A percentile compares a stretch with the other conserved stretches of the same genome.
phyloP scores from a whole-genome alignment of 2,888 invertebrate species.

The Nyleta sp. region DNA sequence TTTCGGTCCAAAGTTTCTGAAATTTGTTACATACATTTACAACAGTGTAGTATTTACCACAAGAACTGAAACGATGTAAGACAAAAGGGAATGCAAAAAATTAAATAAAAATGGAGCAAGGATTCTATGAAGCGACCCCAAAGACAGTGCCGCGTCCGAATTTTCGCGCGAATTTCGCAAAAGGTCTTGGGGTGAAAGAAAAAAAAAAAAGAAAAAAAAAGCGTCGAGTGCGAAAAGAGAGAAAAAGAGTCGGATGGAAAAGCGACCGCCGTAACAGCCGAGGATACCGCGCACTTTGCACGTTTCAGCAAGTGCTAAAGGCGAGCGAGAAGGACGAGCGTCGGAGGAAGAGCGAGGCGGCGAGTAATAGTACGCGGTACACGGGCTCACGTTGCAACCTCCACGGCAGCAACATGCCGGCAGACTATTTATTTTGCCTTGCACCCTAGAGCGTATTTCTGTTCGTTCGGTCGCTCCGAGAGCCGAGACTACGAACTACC shows the following conservation, averaged over 20 bases:
- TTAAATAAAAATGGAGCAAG: no score
- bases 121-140: neutral
- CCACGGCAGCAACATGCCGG: constrained; percentile 66
- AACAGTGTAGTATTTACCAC: no score
- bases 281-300: constrained; percentile 63
- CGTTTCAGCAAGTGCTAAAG: constrained; percentile 63
- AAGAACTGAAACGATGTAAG: no score
- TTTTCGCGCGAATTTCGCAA: constrained; percentile 37
- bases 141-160: constrained; percentile 35
- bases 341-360: constrained; percentile 32
- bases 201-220: no score
- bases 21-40: no score
- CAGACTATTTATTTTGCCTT: constrained; percentile 68
- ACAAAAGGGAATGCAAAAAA: no score
- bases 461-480: constrained; percentile 61
- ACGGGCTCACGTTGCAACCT: constrained; percentile 58
- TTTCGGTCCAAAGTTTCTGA: no score
- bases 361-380: constrained; percentile 52
- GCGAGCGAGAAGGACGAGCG: constrained; percentile 41
- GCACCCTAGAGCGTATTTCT: constrained; percentile 67
- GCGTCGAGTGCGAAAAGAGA: constrained; percentile 25
- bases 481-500: constrained; percentile 44
- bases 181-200: constrained; percentile 3
- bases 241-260: constrained; percentile 27
- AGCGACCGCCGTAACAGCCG: constrained; percentile 49